phyloP scores from a whole-genome alignment of 2,113 vertebrate species.

The Mionectes macconnelli region DNA sequence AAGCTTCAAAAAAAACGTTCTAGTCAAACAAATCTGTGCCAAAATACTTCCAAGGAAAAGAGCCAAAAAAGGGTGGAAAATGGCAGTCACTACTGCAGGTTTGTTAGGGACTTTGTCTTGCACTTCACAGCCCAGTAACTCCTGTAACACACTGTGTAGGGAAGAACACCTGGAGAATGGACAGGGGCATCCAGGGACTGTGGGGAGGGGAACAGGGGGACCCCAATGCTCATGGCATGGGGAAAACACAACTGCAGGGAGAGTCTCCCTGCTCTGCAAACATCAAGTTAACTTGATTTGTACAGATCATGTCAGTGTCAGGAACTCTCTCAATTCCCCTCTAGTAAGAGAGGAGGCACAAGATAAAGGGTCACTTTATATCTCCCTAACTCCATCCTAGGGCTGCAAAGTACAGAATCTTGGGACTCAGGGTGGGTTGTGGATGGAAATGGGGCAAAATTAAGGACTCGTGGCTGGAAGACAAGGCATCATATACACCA shows the following conservation, averaged over 20 bases:
- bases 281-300: neutral
- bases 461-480: neutral
- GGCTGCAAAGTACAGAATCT: neutral
- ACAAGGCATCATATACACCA: neutral
- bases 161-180: neutral
- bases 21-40: neutral
- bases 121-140: neutral
- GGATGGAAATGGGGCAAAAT: neutral
- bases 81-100: neutral
- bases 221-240: fast-evolving
- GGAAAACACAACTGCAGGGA: neutral
- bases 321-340: neutral
- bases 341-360: neutral
- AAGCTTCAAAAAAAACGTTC: neutral
- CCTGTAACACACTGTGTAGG: fast-evolving
- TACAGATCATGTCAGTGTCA: neutral
- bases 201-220: neutral
- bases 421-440: neutral
- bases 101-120: neutral
- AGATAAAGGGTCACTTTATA: neutral
- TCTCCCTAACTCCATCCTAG: neutral
- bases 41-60: neutral
- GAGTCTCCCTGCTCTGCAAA: neutral
- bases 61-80: neutral
- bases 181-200: fast-evolving